These are phyloP conservation scores for Plebejus argus DNA, from an alignment of 2,888 invertebrate genomes.

Conservation along the genomic window DNA sequence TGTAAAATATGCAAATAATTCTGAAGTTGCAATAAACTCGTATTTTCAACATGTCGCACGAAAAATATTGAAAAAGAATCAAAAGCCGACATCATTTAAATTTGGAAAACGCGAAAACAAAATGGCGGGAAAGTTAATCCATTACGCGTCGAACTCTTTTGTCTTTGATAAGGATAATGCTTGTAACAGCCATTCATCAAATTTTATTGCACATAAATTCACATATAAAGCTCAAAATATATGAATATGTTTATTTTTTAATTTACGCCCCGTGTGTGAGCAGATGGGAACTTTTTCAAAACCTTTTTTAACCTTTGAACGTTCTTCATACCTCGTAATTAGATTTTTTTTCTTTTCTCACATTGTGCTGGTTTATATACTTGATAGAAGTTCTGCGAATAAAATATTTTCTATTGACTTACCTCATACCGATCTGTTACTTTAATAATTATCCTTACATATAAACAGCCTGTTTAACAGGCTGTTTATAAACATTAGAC, in stretches of 20 bases:
- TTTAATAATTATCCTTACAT: too few relatives aligned
- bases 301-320: slow-evolving; percentile 8
- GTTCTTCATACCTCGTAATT: not conserved
- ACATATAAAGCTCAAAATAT: slow-evolving; percentile 29
- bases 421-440: too few relatives aligned
- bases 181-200: slow-evolving; percentile 38
- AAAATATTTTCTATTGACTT: too few relatives aligned
- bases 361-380: too few relatives aligned
- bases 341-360: not conserved
- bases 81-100: slow-evolving; percentile 11
- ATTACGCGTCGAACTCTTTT: slow-evolving; percentile 38
- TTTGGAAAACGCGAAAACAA: slow-evolving; percentile 16
- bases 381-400: too few relatives aligned
- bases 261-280: slow-evolving; percentile 21
- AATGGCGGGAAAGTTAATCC: slow-evolving; percentile 36
- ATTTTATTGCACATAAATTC: slow-evolving; percentile 41
- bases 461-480: too few relatives aligned
- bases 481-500: too few relatives aligned
- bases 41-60: not conserved
- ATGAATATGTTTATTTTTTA: slow-evolving; percentile 30
- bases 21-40: not conserved
- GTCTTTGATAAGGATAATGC: slow-evolving; percentile 40
- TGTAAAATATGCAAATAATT: not conserved
- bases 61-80: slow-evolving; percentile 15
- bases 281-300: slow-evolving; percentile 12